phyloP scores from a whole-genome alignment of 2,113 vertebrate genomes.

The Sylvilagus bachmani region DNA sequence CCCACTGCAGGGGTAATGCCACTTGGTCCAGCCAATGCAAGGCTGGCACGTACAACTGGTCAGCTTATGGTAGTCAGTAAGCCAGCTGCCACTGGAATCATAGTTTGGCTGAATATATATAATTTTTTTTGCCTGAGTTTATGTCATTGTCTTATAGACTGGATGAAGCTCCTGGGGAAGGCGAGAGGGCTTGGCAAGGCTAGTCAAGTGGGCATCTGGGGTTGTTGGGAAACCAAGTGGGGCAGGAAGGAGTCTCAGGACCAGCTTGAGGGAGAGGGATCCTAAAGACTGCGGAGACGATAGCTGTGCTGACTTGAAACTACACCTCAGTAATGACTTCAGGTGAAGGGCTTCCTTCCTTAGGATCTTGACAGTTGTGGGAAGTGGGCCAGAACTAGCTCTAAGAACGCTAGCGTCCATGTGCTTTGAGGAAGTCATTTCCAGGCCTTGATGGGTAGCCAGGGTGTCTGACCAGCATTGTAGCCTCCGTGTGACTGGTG shows the following conservation, averaged over 20 bases:
- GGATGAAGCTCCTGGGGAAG: neutral
- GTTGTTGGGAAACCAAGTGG: neutral
- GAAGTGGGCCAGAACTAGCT: neutral
- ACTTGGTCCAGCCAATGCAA: neutral
- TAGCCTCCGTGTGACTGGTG: neutral
- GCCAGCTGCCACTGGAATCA: neutral
- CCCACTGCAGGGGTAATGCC: neutral
- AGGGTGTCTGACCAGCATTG: neutral
- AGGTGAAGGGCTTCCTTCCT: neutral
- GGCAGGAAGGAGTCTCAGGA: neutral
- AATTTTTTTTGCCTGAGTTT: slow-evolving; percentile 36
- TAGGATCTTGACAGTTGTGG: neutral
- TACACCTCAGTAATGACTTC: neutral
- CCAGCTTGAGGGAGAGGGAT: neutral
- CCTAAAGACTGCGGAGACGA: neutral
- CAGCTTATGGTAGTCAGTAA: neutral
- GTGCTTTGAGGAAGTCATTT: neutral
- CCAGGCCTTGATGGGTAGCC: neutral
- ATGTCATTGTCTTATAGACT: neutral
- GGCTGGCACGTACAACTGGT: neutral
- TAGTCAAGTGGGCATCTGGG: neutral
- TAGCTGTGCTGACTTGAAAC: neutral
- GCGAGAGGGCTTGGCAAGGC: neutral
- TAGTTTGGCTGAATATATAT: neutral
- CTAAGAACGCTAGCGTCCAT: neutral